Conservation (phyloP, 2,888 invertebrate species). For the Nycteola revayana region DNA sequence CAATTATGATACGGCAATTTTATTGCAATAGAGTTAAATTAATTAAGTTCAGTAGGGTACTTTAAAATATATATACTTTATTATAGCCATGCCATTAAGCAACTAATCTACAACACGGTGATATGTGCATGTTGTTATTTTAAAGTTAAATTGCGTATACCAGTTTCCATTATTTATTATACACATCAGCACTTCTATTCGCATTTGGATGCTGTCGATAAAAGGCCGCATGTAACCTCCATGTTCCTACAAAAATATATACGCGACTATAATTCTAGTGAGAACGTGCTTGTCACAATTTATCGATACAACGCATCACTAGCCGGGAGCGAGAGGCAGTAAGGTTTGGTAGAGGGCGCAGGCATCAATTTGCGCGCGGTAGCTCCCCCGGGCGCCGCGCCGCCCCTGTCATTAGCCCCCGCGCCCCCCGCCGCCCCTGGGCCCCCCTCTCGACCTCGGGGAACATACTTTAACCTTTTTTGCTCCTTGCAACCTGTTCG, state of each 20-base stretch:
- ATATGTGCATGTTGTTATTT: no score
- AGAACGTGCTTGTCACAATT: conserved; percentile 65
- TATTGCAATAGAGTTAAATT: no score
- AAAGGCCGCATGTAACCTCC: conserved; percentile 33
- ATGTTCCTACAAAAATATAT: conserved; percentile 19
- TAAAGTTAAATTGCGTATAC: no score
- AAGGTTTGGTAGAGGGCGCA: conserved; percentile 76
- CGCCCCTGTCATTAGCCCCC: conserved; percentile 78
- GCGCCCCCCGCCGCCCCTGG: conserved; percentile 31
- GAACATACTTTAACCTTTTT: conserved; percentile 81
- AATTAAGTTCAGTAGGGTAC: no score
- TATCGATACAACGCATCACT: conserved; percentile 74
- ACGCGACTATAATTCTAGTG: conserved; percentile 27
- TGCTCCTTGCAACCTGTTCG: conserved; percentile 79
- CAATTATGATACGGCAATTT: no score
- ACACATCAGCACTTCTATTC: no score
- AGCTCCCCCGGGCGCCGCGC: conserved; percentile 79
- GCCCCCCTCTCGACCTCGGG: conserved; percentile 42
- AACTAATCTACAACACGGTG: conserved; percentile 27
- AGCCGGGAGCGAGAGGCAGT: conserved; percentile 80
- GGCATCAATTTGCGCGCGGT: conserved; percentile 80
- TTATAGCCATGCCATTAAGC: no score
- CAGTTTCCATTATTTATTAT: no score
- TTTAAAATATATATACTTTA: no score
- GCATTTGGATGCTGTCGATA: conserved; percentile 39